Base-by-base conservation (phyloP, 2,888 invertebrate species). In the Didymodactylos carnosus region DNA sequence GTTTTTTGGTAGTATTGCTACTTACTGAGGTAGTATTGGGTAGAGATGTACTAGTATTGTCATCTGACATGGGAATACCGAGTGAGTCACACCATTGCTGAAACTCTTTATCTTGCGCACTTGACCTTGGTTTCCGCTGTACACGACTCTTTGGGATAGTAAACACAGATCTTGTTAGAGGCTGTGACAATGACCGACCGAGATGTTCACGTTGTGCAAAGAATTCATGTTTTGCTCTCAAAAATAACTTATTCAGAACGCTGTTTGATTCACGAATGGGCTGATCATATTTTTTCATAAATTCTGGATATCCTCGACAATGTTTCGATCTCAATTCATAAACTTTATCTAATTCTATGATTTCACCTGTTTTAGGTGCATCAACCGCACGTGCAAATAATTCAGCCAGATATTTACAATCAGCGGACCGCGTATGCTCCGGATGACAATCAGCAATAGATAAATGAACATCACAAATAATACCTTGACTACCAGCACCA, bases 381-480 rank as follows among this genome's bases (percentile, higher is more conserved):
- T 73, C 73, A 41, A 73, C 73, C 51, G 73, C 73, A 14, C 69
- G 40, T n/a, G 70, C 53, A 70, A 71, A 71, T 39, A 70, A 46
- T 62, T 71, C 51, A n/a, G 73, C 73, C 39, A 73, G 46, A 53
- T 71, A 23, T 53, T 53, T 70, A 35, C 72, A 72, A 19, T 53
- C 53, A 27, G 40, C 41, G 1, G 27, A 62, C 27, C 27, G 23
- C 13, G 51, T 51, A 51, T 10, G 23, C 5, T 51, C 2, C 2
- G 11, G 3, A 23, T 51, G 51, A 62, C n/a, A 41, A 23, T 72
- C 72, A 11, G 72, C 53, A 41, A 62, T 16, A 23, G 72, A 53
- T 27, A 72, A 29, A 29, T 72, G 72, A 25, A 62, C 72, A 41
- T 72, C 62, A 14, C 53, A 53, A 14, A 72, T 72, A 41, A 53